These are phyloP conservation scores for Lamellibrachia columna DNA, from an alignment of 2,888 invertebrate genomes.

Conservation along the genomic window DNA sequence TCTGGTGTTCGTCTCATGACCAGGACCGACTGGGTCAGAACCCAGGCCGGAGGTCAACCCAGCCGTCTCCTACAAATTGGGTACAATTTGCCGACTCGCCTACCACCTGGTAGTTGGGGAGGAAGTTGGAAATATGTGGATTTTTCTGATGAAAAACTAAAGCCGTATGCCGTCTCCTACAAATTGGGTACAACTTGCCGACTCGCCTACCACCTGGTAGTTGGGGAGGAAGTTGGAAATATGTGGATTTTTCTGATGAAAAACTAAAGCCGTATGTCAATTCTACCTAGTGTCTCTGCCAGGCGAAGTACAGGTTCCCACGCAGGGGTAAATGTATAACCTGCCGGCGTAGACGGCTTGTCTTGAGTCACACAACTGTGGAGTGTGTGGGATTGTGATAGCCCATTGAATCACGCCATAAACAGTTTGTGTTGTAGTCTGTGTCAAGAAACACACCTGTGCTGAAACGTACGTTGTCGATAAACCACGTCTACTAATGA, in stretches of 20 bases:
- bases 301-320: background rate
- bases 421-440: background rate
- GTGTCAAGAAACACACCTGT: background rate
- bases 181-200: background rate
- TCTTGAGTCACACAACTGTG: background rate
- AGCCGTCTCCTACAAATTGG: background rate
- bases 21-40: background rate
- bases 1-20: background rate
- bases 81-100: background rate
- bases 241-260: background rate
- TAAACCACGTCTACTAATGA: background rate
- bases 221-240: background rate
- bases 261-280: background rate
- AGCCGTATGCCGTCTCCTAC: background rate
- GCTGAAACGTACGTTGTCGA: background rate
- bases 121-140: background rate
- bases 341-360: background rate
- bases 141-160: background rate
- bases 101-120: background rate
- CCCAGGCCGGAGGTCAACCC: background rate
- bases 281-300: background rate
- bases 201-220: background rate
- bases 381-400: background rate
- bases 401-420: background rate
- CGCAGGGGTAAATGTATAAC: background rate